These are phyloP conservation scores for Saimiri boliviensis DNA, from an alignment of 2,113 vertebrate species.

Conservation along the genomic window DNA sequence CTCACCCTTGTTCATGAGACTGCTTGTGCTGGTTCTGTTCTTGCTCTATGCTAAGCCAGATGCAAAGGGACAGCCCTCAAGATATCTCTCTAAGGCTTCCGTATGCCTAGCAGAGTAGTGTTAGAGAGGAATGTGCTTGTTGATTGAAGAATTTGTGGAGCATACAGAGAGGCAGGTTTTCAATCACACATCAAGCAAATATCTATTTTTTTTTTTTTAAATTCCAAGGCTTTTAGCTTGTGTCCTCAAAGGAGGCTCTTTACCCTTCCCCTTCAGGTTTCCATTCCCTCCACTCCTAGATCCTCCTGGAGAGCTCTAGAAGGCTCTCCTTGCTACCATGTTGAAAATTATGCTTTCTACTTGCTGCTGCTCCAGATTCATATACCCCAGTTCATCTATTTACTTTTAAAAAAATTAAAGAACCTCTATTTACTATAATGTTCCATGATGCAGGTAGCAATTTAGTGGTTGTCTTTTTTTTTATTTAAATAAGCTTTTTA, in stretches of 20 bases:
- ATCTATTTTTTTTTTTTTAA: neutral
- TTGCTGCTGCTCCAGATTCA: neutral
- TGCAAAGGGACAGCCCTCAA: neutral
- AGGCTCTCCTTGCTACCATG: neutral
- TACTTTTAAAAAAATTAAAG: neutral
- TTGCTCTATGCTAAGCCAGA: neutral
- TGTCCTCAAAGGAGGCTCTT: neutral
- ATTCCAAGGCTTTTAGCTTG: neutral
- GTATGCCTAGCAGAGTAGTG: fast-evolving
- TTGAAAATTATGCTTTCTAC: neutral
- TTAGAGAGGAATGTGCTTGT: neutral
- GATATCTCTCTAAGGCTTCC: no score
- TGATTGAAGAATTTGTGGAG: neutral
- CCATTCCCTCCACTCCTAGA: neutral
- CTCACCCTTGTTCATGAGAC: fast-evolving
- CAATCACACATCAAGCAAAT: neutral
- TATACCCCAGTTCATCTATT: neutral
- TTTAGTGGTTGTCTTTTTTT: neutral
- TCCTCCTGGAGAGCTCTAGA: neutral
- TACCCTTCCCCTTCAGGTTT: neutral
- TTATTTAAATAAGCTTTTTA: neutral
- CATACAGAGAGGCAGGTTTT: neutral
- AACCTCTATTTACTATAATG: neutral
- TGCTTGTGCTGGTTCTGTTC: neutral
- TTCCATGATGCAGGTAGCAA: neutral